Base-by-base conservation (phyloP, 2,797 vertebrate genomes). In the Cheirogaleus major region DNA sequence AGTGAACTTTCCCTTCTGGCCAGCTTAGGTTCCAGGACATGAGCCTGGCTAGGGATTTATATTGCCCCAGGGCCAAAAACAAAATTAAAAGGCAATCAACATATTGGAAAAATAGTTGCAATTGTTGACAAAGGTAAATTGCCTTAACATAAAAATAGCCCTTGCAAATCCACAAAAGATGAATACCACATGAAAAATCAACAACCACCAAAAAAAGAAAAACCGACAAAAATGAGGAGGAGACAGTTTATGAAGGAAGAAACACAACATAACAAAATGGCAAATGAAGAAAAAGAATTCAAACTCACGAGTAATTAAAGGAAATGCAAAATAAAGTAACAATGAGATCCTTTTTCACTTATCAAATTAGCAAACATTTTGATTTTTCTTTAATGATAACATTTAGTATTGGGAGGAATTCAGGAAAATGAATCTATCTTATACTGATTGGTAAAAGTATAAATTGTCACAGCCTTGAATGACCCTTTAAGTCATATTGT, bases 101-200 rank as follows among this genome's bases (percentile, higher is more conserved):
- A 59, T 45, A 78, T 38, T 11, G 32, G 43, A 63, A 45, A 94
- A 92, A 86, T 85, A 69, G 57, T 82, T 86, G 61, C 35, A 50
- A 43, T 83, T 61, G 67, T 50, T 73, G 22, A 69, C 81, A 73
- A 57, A 91, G 15, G 18, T 70, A 61, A 90, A 75, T 50, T 43
- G 38, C 85, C 27, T 89, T 59, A 72, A 50, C 38, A 94, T 50
- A 67, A 93, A 95, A 89, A 94, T 43, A 88, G n/a, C 41, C 61
- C 73, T 65, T 75, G 9, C 20, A 70, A 93, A 88, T 93, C 63
- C 70, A 35, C 61, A 61, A 75, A 88, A 91, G 67, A 61, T 23
- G 52, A 91, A 63, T 35, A 70, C 15, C 35, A 70, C 27, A 25
- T 12, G 73, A 79, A 91, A 94, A 93, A 63, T n/a, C 35, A 70